Evolutionary conservation across 1,140 invertebrate genomes (phyloP).

Genomic region (Meloidogyne hapla): DNA sequence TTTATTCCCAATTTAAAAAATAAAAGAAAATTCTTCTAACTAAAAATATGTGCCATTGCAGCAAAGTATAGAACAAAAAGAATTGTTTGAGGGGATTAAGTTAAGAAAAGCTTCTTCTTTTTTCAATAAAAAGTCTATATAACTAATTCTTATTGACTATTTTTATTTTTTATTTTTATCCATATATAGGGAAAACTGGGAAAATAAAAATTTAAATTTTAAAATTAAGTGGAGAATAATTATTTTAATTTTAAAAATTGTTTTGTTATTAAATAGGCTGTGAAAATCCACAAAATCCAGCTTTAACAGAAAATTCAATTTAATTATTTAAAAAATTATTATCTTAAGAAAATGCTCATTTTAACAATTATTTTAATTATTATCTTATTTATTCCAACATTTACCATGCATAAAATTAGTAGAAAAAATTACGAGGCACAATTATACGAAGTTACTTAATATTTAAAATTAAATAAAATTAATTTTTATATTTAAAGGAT

Average conservation of each 20-base stretch:
- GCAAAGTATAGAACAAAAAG: background rate
- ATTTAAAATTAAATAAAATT: background rate
- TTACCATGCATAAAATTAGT: slow-evolving; percentile 12
- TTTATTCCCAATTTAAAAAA: background rate
- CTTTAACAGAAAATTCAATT: too few relatives aligned
- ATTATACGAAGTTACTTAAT: slow-evolving; percentile 43
- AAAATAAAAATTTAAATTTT: too few relatives aligned
- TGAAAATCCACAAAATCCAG: too few relatives aligned
- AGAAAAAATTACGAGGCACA: slow-evolving; percentile 47
- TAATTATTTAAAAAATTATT: too few relatives aligned
- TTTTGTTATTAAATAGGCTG: too few relatives aligned
- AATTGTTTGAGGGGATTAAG: background rate
- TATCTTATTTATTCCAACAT: background rate
- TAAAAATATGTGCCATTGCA: background rate
- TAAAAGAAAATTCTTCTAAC: too few relatives aligned
- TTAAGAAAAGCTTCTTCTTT: background rate
- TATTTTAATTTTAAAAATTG: too few relatives aligned
- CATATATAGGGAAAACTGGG: too few relatives aligned
- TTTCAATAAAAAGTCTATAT: background rate
- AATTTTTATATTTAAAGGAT: slow-evolving; percentile 40
- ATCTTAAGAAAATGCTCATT: background rate
- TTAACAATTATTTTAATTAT: background rate
- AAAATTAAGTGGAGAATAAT: too few relatives aligned
- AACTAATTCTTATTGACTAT: background rate
- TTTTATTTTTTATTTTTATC: background rate